Evolutionary conservation across 2,113 vertebrate species (phyloP), one percentile per base, ranked within the genome.

Genomic region (Uropsilus gracilis): DNA sequence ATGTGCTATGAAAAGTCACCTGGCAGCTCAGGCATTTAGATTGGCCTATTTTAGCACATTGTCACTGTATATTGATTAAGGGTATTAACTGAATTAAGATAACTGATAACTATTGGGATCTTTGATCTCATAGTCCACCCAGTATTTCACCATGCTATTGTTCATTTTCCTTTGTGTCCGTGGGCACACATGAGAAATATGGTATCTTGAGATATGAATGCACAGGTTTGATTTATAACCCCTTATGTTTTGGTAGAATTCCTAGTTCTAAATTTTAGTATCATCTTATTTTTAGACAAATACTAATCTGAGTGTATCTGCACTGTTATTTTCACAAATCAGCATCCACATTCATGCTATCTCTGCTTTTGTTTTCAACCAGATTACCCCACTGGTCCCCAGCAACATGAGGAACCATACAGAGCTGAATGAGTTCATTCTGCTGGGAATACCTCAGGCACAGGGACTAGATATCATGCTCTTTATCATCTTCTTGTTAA

Each of bases 381-480:
- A 92, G 88, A 69, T 39, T 34, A 66, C 22, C 14, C 2, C 8
- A 17, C 20, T 2, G 22, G 20, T 6, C 37, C 18, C 26, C 42
- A n/a, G 13, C 73, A 86, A 63, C 39, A 64, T 69, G 59, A 61
- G 48, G 57, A 97, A 97, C 69, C 18, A n/a, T 66, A 95, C 86
- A 0, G 12, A 30, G n/a, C 85, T 97, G 68, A 94, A 46, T 2
- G 94, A 97, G 87, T 96, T 97, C 20, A 87, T 96, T 37, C 90
- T 97, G 7, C 10, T 97, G 89, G 94, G 97, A 72, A 97, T 98
- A 14, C 95, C 90, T 1, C 96, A 61, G 71, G 91, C 85, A 12
- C 71, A 88, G 6, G 93, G 90, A 26, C 75, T 95, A 32, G 94
- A 97, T 48, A 34, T 42, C 12, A 0, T 95, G 26, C 78, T 97